Base-by-base conservation (phyloP, 2,888 invertebrate genomes). In the Dynastes grantii region DNA sequence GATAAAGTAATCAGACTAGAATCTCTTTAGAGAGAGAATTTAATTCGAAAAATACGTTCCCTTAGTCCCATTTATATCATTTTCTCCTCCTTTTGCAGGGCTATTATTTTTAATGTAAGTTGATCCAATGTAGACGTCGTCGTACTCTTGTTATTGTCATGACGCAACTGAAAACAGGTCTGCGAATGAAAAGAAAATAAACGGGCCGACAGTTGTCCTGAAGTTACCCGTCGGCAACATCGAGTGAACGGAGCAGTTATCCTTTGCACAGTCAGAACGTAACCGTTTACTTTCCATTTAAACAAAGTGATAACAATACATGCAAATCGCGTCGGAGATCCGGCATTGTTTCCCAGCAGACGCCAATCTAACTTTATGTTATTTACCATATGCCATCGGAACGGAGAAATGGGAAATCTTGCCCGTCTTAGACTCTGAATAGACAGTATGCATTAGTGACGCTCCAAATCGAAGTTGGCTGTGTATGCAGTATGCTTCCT, bases 271-370 rank as follows among this genome's bases (percentile, higher is more conserved):
- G 37, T 58, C 32, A 5, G 58, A 73, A 73, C 73, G 58, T 73
- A 58, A 73, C 73, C 58, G 29, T 76, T 65, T 67, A 76, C 65
- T 76, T 76, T 55, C 76, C 76, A 76, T 76, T 76, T 65, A 65
- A 27, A 67, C 76, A 51, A 55, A 76, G 67, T 55, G 76, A 76
- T 76, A 76, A 76, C 76, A 76, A 55, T 67, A 55, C 65, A 76
- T 76, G 67, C 65, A 76, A 76, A 76, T 76, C 76, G 76, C 51
- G 32, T 76, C 16, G 65, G 63, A 76, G 29, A 53, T 76, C 65
- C 67, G 49, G 53, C 53, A 76, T 76, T 76, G 76, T 76, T 76
- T 76, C 65, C 65, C 61, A 22, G 22, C 45, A 67, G 65, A 67
- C 76, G 67, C 76, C 76, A 76, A 76, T 76, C 67, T 73, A 73